Base-by-base conservation (phyloP, 2,888 invertebrate species). In the Pseudococcus jackbeardsleyi region DNA sequence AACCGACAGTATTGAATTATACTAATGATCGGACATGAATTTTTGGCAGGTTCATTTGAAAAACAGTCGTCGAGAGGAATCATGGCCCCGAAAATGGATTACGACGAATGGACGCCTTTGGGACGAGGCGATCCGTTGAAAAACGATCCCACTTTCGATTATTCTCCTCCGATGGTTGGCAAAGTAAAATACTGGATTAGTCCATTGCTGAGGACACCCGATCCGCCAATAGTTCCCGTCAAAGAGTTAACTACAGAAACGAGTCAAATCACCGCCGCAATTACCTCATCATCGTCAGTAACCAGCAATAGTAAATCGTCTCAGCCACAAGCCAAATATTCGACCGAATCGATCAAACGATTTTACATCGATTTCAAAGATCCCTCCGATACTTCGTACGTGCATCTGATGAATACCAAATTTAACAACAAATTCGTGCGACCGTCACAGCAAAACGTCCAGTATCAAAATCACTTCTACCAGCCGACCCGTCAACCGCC, bases 61-160 rank as follows among this genome's bases (percentile, higher is more conserved):
- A 88, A 88, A 82, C 88, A 88, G 17, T 54, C 79, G 33, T 54
- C 79, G 17, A 85, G 89, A 50, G 89, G 89, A 54, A 68, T 90
- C 64, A 89, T 90, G 17, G 94, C 95, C 0, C 96, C 96, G 0
- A 94, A 95, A 17, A 94, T 96, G 94, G 95, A 96, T 91, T 96
- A 96, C 91, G 95, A 96, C 90, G 96, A 96, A 91, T 96, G 96
- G 96, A 95, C 95, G 89, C 96, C 96, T 0, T 93, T 96, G 77
- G 96, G 96, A 7, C 94, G 95, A 88, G 96, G 96, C 0, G 96
- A 96, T 91, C 96, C 96, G 0, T 91, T 96, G 82, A 95, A 95
- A 90, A 96, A 96, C 91, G 96, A 96, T 91, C 96, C 96, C 11
- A 96, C 96, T 0, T 96, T 95, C 91, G 96, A 96, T 91, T 96